Conservation (phyloP, 2,113 vertebrate genomes). For the Clarias batrachus region DNA sequence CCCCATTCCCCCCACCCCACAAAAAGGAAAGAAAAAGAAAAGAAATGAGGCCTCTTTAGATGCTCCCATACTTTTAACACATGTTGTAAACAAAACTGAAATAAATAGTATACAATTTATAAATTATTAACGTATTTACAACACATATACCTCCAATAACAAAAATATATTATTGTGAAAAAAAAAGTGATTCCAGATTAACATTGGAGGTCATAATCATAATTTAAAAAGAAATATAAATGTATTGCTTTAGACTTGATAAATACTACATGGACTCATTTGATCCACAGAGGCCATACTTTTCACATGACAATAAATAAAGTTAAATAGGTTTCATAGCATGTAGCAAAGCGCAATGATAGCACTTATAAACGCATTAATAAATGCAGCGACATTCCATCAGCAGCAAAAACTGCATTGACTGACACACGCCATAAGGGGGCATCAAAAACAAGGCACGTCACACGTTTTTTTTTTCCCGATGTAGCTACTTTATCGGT, state of each 20-base stretch:
- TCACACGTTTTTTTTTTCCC: constrained; percentile 82
- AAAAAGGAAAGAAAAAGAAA: neutral
- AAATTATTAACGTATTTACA: constrained; percentile 99
- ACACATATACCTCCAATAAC: constrained; percentile 97
- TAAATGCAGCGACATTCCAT: constrained; percentile 89
- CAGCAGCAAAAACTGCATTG: constrained; percentile 85
- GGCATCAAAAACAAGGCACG: constrained; percentile 81
- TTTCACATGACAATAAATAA: constrained; percentile 99
- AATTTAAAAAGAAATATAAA: constrained; percentile 99
- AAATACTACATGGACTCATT: constrained; percentile 99
- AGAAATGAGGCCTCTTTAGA: constrained; percentile 43
- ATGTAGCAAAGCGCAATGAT: constrained; percentile 94
- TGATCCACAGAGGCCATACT: constrained; percentile 95
- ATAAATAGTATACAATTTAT: constrained; percentile 99
- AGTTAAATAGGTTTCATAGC: constrained; percentile 99
- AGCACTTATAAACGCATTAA: constrained; percentile 90
- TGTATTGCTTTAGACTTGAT: constrained; percentile 99
- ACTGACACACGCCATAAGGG: constrained; percentile 82
- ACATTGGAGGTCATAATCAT: constrained; percentile 99
- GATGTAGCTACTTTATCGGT: constrained; percentile 32
- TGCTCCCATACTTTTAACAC: constrained; percentile 47
- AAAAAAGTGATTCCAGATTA: constrained; percentile 98
- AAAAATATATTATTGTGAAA: constrained; percentile 99
- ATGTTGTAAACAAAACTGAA: constrained; percentile 77
- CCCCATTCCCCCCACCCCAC: neutral